Base-by-base conservation (phyloP, 2,888 invertebrate genomes). In the Folsomia candida region DNA sequence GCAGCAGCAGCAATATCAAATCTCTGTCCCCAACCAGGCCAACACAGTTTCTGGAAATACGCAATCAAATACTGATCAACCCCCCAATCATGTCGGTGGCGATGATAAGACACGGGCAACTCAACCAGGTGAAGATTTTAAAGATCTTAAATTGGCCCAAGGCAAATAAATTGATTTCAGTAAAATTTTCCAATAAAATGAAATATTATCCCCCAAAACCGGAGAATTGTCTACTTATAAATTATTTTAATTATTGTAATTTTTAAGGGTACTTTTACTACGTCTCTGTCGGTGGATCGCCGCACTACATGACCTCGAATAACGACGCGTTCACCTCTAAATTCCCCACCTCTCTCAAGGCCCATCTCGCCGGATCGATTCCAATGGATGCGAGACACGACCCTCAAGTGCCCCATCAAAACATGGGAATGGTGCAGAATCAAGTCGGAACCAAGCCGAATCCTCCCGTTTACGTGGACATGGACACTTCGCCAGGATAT, bases 381-480 rank as follows among this genome's bases (percentile, higher is more conserved):
- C 82, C 82, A 2, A 80, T 82, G 14, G 81, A 81, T 20, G 82
- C 83, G 2, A 81, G 82, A 6, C 83, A 83, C 71, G 83, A 84
- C 74, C 77, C 80, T 26, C 83, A 83, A 77, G 81, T 81, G 4
- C 80, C 81, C 2, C 14, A 11, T 14, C 22, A 59, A 18, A 4
- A 24, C 2, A 6, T 18, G 18, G 59, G 26, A 24, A n/a, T n/a
- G n/a, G n/a, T n/a, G n/a, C n/a, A n/a, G n/a, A 27, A 27, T 59
- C 20, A 24, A 18, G 26, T 14, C 3, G 2, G 2, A 4, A 4
- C 14, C 26, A 67, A 61, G 28, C 24, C 63, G 11, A 47, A 60
- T 1, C 75, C 75, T 6, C 74, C 77, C 4, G 61, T 77, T 2
- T 77, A 69, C 61, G 66, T 77, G 9, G 77, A 77, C 51, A 26